phyloP scores from a whole-genome alignment of 2,113 vertebrate genomes.

The Sebastes schlegelii region DNA sequence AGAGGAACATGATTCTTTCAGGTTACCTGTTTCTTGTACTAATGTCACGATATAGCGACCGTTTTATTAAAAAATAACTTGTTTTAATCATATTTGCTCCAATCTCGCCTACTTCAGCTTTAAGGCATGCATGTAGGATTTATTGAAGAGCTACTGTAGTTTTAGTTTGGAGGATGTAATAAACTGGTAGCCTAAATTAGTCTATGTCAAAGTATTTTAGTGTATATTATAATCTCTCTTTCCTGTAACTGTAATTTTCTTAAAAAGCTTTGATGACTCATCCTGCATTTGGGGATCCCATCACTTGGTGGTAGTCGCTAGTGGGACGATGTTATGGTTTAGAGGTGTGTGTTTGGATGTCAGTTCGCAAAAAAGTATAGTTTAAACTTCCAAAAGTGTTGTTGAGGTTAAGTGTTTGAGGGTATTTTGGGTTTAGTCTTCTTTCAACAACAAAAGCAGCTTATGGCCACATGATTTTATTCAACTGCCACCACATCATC shows the following conservation, averaged over 20 bases:
- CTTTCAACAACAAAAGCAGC: too few species aligned
- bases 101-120: neutral
- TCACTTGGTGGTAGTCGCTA: neutral
- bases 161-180: neutral
- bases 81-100: too few species aligned
- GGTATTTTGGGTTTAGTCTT: too few species aligned
- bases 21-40: too few species aligned
- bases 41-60: too few species aligned
- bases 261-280: neutral
- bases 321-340: neutral
- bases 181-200: neutral
- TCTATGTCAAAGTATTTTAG: neutral
- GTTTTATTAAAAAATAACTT: too few species aligned
- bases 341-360: neutral
- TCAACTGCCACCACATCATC: too few species aligned
- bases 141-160: too few species aligned
- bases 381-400: neutral
- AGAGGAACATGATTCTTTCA: too few species aligned
- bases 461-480: too few species aligned
- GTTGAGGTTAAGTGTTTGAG: neutral
- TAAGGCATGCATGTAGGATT: neutral
- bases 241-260: neutral
- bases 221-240: neutral
- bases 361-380: neutral
- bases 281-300: neutral